Evolutionary conservation across 2,797 vertebrate species (phyloP).

Genomic region (Chloroceryle amazona): DNA sequence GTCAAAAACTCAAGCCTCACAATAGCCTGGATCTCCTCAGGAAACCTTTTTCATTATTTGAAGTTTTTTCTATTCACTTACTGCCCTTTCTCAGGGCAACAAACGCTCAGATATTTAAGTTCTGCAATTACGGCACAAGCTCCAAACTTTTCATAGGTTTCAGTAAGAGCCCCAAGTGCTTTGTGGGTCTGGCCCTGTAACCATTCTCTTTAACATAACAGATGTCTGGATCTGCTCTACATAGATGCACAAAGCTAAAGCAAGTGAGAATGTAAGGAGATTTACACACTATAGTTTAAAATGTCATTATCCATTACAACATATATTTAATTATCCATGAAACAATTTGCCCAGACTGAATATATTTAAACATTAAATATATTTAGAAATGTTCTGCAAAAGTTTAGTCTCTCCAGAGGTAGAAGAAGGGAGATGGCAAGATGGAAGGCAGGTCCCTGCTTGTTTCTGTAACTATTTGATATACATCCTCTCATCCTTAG

Average conservation of each 20-base stretch:
- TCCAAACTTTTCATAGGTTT: neutral
- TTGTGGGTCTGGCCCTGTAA: neutral
- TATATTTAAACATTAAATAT: neutral
- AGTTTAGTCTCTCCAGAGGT: neutral
- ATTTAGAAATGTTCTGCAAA: neutral
- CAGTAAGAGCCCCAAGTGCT: neutral
- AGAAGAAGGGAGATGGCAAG: neutral
- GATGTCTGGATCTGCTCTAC: neutral
- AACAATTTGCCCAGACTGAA: neutral
- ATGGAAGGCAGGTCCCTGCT: neutral
- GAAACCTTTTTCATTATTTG: neutral
- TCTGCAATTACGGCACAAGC: neutral
- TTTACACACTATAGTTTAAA: neutral
- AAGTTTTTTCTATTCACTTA: neutral
- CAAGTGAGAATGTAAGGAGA: neutral
- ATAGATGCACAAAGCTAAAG: neutral
- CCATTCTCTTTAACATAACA: neutral
- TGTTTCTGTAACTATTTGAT: too few species aligned
- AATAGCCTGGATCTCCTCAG: neutral
- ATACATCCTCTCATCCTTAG: too few species aligned
- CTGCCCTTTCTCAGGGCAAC: neutral
- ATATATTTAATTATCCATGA: neutral
- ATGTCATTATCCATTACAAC: neutral
- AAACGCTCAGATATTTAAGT: neutral
- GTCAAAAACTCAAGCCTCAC: neutral